Base-by-base conservation (phyloP, 1,140 invertebrate species). In the Zaprionus lachaisei region DNA sequence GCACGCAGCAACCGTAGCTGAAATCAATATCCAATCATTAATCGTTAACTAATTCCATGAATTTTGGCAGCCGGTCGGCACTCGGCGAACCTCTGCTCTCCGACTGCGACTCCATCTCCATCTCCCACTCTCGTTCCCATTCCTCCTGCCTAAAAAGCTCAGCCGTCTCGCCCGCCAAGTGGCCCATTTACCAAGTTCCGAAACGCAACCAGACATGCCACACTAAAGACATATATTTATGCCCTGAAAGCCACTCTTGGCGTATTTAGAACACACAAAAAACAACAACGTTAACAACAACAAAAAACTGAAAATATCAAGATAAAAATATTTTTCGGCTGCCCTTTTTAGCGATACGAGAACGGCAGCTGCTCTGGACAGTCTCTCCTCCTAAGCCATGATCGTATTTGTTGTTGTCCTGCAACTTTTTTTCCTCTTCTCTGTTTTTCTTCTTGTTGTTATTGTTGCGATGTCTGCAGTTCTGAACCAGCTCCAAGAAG, bases 1-100 rank as follows among this genome's bases (percentile, higher is more conserved):
- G 47, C 54, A 56, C 41, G 37, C 28, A 66, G 31, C 55, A 41
- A 44, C 12, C 64, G 60, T 11, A 66, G 41, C 24, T 77, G 70
- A 87, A 90, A 91, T 90, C 85, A 90, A 90, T 90, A 90, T 91
- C 86, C 86, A 89, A 89, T 89, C 85, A 89, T 89, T 89, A 91
- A 90, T 90, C 85, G 85, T 90, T 90, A 90, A 90, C 85, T 91
- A 90, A 90, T 90, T 90, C 85, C 85, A 66, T 91, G 85, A 90
- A 90, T 90, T 90, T 79, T 85, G 81, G 75, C 81, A 79, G 74
- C 78, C 73, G 55, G 49, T 34, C 38, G 22, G 47, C 71, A 57
- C 61, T 75, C 54, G 67, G 55, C 77, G 58, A 38, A 15, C 37
- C 65, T 83, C 69, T 62, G 34, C 67, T 47, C 14, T 60, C 20